Conservation (phyloP, 1,140 invertebrate species). For the Zaprionus inermis region DNA sequence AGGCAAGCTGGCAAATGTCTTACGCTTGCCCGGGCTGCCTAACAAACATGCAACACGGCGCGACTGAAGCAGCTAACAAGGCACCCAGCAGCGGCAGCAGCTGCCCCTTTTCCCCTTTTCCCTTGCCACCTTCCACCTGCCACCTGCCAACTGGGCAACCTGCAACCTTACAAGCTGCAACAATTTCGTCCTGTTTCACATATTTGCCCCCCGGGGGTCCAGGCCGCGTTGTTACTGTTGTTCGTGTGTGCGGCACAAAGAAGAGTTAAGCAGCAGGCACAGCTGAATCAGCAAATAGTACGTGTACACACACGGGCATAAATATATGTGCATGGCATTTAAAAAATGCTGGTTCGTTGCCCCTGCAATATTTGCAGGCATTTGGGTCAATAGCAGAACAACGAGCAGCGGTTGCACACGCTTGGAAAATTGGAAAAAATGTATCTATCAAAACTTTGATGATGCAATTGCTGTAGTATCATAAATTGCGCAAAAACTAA, state of each 20-base stretch:
- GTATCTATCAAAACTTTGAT: background rate
- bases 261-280: constrained; percentile 10
- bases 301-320: background rate
- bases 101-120: too few relatives aligned
- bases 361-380: constrained; percentile 10
- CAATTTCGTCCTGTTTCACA: constrained; percentile 41
- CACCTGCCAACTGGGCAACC: constrained; percentile 1
- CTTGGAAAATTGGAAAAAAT: background rate
- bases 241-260: constrained; percentile 1
- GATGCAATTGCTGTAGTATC: background rate
- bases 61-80: constrained; percentile 60
- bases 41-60: constrained; percentile 71
- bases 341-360: constrained; percentile 21
- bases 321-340: constrained; percentile 17
- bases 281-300: background rate
- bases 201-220: constrained; percentile 48
- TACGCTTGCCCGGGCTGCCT: constrained; percentile 68
- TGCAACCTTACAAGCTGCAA: constrained; percentile 15
- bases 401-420: background rate
- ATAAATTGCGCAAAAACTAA: background rate
- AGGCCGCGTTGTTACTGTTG: constrained; percentile 2
- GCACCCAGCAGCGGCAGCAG: constrained; percentile 49
- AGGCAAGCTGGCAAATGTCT: constrained; percentile 76
- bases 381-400: constrained; percentile 22
- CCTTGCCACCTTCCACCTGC: background rate